phyloP scores from a whole-genome alignment of 2,888 invertebrate species.

The Empis stercorea region DNA sequence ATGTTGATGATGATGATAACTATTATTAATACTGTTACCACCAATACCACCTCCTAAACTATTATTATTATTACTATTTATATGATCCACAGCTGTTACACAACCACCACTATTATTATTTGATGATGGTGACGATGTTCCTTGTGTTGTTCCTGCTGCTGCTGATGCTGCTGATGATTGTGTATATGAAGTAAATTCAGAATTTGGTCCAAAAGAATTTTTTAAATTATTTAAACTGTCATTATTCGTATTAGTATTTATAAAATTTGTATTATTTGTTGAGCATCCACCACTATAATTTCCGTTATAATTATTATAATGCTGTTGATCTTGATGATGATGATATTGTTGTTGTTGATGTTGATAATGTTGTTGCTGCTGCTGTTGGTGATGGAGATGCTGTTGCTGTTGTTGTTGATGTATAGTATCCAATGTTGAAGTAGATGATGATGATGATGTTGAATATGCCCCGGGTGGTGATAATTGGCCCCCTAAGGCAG shows the following conservation, averaged over 20 bases:
- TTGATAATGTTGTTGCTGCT: slow-evolving; percentile 19
- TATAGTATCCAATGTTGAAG: slow-evolving; percentile 18
- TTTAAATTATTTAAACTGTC: slow-evolving; percentile 34
- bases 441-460: slow-evolving; percentile 6
- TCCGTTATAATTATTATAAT: slow-evolving; percentile 16
- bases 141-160: too few species aligned
- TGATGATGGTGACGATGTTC: slow-evolving; percentile 12
- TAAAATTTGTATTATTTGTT: slow-evolving; percentile 6
- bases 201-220: slow-evolving; percentile 35
- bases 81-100: not conserved
- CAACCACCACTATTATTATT: slow-evolving; percentile 3
- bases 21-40: slow-evolving; percentile 2
- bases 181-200: slow-evolving; percentile 26
- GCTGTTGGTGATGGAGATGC: slow-evolving; percentile 18
- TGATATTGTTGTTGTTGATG: slow-evolving; percentile 17
- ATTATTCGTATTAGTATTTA: slow-evolving; percentile 11
- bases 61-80: not conserved
- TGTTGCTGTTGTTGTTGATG: slow-evolving; percentile 19
- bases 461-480: slow-evolving; percentile 33
- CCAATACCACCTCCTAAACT: slow-evolving; percentile 8
- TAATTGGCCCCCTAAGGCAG: slow-evolving; percentile 39
- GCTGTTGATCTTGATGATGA: slow-evolving; percentile 17
- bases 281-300: slow-evolving; percentile 9
- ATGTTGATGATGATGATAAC: slow-evolving; percentile 2
- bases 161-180: slow-evolving; percentile 10